Evolutionary conservation across 1,140 invertebrate species (phyloP), one percentile per base, ranked within the genome.

Genomic region (Diabrotica virgifera): DNA sequence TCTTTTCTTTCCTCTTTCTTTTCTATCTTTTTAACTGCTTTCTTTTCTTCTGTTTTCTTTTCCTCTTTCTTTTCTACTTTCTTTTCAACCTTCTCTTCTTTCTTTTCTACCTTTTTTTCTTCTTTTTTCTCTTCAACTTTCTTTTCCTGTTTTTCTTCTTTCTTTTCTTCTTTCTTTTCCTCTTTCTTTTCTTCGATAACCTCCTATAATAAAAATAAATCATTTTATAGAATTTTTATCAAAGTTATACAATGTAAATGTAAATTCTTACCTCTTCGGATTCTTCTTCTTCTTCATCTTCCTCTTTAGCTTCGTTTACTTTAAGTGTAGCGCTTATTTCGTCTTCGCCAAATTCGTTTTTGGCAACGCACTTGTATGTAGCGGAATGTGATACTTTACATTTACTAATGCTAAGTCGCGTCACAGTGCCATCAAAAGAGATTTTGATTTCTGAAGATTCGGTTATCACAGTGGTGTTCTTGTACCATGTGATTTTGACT

Each of bases 401-500:
- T 61, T 86, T 86, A 65, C 83, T 86, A 57, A 95, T 92, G 14
- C 84, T 87, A 0, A 96, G 75, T 59, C 87, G 85, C 36, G 91
- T 90, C 40, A 87, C 88, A 50, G 86, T 87, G n/a, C 92, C 92
- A 79, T 95, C 92, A 76, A 94, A 95, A 54, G 82, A 83, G 10
- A 90, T 86, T 66, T 86, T 90, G 2, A 84, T 82, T 11, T 89
- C 87, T 6, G 83, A 85, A 0, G 86, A 85, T 71, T 91, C 87
- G 66, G 85, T 87, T 12, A 95, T 85, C 0, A 89, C 79, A 8
- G 85, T 89, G 5, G 85, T 85, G 68, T 93, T 90, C 84, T 89
- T 94, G 75, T 90, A 93, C 93, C 93, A 96, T n/a, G 85, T 89
- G 14, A 95, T 85, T 70, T 86, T 90, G 64, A 90, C 87, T 66